Base-by-base conservation (phyloP, 2,797 vertebrate species). In the Labeo calbasu region DNA sequence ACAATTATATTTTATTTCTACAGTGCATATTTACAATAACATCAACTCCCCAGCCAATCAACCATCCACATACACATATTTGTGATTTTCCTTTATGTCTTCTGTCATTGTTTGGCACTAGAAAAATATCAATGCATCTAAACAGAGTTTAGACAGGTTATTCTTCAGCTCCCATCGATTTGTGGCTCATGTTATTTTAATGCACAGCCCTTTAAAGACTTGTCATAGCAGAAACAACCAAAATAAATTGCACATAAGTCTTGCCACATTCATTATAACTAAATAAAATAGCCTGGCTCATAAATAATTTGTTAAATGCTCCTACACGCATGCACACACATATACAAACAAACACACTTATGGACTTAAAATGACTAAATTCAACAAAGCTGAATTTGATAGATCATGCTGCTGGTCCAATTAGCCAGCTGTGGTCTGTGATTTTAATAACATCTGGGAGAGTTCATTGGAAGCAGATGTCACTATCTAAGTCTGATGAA, bases 401-500 rank as follows among this genome's bases (percentile, higher is more conserved):
- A 55, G 55, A 80, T 82, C 23, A 65, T 36, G 51, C 70, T 17
- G 23, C 12, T 28, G 40, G 36, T 57, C 46, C 32, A 71, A 83
- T 83, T 48, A 85, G 84, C 70, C 84, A 85, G 63, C 77, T 85
- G 84, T 63, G 28, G 40, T 57, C 57, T 46, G 65, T 21, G 23
- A 75, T 61, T 53, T 79, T 25, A 36, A 68, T 70, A 69, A 66
- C 6, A 79, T 12, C 43, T 17, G 12, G 59, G 69, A 82, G 69
- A 70, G 53, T 57, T 87, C 55, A 48, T 75, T 50, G 55, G 36
- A 73, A 48, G 40, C 46, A 19, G 69, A 48, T 57, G 78, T 68
- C 78, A 86, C 71, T 76, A 36, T 75, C 79, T 75, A 79, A 19
- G 28, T 63, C 21, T 78, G 85, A 86, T 51, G 51, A 68, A 83